Percentiles rank a stretch among this genome's conserved stretches.
These are phyloP conservation scores for Chondrilla cf. caribensis DNA, from an alignment of 37 sponge, comb jelly and placozoan species.

Conservation along the genomic window DNA sequence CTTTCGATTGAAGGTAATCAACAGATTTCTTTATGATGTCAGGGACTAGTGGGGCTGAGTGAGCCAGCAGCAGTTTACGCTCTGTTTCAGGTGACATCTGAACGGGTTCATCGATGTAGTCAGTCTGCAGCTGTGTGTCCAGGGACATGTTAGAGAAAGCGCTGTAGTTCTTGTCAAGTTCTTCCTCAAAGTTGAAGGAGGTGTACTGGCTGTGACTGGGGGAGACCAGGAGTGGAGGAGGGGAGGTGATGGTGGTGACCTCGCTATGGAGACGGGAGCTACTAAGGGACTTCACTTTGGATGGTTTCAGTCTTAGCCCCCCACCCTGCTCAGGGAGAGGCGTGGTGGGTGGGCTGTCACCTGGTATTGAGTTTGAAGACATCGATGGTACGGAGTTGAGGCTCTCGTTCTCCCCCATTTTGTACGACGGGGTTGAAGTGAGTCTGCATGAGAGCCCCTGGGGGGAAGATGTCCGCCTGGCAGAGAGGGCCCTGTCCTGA, in stretches of 20 bases:
- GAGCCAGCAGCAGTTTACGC: slow-evolving; percentile 29
- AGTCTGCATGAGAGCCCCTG: background rate
- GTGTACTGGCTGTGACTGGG: background rate
- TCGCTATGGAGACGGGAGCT: background rate
- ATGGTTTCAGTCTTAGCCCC: background rate
- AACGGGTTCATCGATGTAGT: background rate
- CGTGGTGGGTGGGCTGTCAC: slow-evolving; percentile 11
- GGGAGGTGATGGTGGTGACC: background rate
- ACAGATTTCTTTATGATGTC: slow-evolving; percentile 61
- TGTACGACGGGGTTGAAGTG: background rate
- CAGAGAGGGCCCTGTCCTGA: background rate
- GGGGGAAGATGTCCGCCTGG: background rate
- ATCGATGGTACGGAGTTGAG: background rate
- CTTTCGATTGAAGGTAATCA: slow-evolving; percentile 59
- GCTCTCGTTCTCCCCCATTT: background rate
- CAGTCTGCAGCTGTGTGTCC: background rate
- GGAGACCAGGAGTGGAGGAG: background rate
- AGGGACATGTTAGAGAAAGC: background rate
- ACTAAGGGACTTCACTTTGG: background rate
- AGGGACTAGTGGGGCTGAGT: slow-evolving; percentile 52
- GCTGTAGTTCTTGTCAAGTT: background rate
- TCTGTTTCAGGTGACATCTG: slow-evolving; percentile 5
- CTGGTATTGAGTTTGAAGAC: background rate
- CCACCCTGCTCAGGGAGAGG: background rate
- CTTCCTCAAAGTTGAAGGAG: background rate